Evolutionary conservation across 2,113 vertebrate species (phyloP).

Genomic region (Euleptes europaea): DNA sequence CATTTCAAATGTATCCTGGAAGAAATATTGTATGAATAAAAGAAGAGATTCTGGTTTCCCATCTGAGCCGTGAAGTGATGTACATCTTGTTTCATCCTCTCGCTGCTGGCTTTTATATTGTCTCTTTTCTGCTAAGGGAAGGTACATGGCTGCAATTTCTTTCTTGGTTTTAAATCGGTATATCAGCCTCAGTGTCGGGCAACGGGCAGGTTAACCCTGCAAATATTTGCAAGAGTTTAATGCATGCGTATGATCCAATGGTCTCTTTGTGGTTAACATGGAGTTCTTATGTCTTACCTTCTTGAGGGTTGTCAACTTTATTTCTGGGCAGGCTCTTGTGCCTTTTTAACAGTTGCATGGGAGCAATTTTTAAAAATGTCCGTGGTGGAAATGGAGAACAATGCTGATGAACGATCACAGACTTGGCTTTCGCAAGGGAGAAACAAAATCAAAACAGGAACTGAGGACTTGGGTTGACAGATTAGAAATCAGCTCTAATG

Average conservation of each 20-base stretch:
- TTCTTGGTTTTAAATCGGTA: background rate
- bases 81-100: accelerated
- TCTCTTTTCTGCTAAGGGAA: background rate
- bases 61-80: background rate
- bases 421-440: too few species aligned
- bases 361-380: too few species aligned
- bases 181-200: background rate
- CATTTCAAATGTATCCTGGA: background rate
- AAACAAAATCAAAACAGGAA: too few species aligned
- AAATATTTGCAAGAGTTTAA: background rate
- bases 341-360: too few species aligned
- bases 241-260: background rate
- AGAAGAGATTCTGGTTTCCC: background rate
- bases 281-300: too few species aligned
- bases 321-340: too few species aligned
- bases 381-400: too few species aligned
- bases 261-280: background rate
- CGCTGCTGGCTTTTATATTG: too few species aligned
- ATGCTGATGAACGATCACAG: too few species aligned
- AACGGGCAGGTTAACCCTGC: background rate
- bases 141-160: background rate
- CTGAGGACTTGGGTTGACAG: too few species aligned
- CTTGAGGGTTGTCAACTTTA: too few species aligned
- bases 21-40: background rate
- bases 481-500: too few species aligned